These are phyloP conservation scores for Talpa occidentalis DNA, from an alignment of 2,113 vertebrate genomes.

Conservation along the genomic window DNA sequence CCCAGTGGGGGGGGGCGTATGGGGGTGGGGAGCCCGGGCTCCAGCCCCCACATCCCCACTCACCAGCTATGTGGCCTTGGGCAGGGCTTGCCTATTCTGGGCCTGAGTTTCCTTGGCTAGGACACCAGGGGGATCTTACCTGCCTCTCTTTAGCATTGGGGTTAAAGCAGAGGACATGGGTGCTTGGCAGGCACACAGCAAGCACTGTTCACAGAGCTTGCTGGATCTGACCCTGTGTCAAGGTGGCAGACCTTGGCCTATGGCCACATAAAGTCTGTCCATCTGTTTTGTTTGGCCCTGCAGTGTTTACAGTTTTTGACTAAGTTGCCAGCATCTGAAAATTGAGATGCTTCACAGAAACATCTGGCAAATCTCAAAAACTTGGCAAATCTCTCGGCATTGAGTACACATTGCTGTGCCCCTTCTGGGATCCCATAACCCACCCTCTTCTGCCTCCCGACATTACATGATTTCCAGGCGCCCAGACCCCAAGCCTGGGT, in stretches of 20 bases:
- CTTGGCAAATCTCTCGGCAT: neutral
- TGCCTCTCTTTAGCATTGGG: neutral
- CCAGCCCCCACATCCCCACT: neutral
- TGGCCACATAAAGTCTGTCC: rapidly evolving
- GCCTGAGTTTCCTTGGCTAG: neutral
- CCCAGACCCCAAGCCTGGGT: neutral
- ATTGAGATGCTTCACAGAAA: neutral
- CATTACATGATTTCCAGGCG: rapidly evolving
- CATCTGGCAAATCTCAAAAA: neutral
- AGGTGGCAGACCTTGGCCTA: neutral
- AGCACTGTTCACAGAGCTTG: rapidly evolving
- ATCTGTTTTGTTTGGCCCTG: neutral
- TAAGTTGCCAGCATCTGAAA: neutral
- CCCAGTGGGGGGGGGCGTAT: neutral
- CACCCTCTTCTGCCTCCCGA: neutral
- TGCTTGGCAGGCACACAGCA: rapidly evolving
- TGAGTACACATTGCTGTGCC: neutral
- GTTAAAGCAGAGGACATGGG: neutral
- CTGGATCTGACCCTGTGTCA: rapidly evolving
- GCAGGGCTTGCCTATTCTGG: neutral
- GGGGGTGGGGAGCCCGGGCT: neutral
- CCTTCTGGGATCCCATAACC: rapidly evolving
- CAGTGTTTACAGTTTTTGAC: neutral
- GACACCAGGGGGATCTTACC: neutral
- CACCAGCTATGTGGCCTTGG: neutral